phyloP scores from a whole-genome alignment of 1,140 invertebrate genomes.

The Lysiphlebus fabarum region DNA sequence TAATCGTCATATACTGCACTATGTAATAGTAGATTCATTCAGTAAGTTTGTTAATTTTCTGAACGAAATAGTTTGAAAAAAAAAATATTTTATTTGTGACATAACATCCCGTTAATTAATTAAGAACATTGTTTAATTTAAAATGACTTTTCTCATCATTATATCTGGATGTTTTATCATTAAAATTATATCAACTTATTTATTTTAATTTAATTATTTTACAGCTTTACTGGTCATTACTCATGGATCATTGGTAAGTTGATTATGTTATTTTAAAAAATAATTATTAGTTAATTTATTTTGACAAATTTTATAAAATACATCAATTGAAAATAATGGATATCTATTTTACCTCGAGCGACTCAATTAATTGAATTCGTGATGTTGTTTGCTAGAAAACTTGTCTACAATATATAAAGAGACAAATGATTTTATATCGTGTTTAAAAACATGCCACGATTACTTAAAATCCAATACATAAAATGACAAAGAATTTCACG shows the following conservation, averaged over 20 bases:
- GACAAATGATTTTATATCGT: no score
- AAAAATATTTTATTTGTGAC: conserved; percentile 49
- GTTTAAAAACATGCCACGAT: background rate
- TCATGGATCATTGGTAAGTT: conserved; percentile 46
- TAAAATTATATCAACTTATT: background rate
- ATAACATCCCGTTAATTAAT: conserved; percentile 54
- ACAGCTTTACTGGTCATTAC: conserved; percentile 48
- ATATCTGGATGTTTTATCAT: conserved; percentile 1
- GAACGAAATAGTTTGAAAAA: conserved; percentile 26
- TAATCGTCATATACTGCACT: no score
- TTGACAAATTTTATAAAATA: no score
- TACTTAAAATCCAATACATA: conserved; percentile 11
- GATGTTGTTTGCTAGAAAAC: no score
- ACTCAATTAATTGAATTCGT: no score
- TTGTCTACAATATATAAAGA: no score
- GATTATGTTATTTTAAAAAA: no score
- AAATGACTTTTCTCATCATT: conserved; percentile 18
- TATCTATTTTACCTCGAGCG: no score
- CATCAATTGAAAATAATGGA: no score
- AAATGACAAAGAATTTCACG: conserved; percentile 21
- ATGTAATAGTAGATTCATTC: no score
- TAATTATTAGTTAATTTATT: conserved; percentile 9
- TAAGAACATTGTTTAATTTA: conserved; percentile 44
- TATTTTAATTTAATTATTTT: conserved; percentile 35
- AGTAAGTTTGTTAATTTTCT: conserved; percentile 21